phyloP scores from a whole-genome alignment of 2,888 invertebrate species.

The Oligia fasciuncula region DNA sequence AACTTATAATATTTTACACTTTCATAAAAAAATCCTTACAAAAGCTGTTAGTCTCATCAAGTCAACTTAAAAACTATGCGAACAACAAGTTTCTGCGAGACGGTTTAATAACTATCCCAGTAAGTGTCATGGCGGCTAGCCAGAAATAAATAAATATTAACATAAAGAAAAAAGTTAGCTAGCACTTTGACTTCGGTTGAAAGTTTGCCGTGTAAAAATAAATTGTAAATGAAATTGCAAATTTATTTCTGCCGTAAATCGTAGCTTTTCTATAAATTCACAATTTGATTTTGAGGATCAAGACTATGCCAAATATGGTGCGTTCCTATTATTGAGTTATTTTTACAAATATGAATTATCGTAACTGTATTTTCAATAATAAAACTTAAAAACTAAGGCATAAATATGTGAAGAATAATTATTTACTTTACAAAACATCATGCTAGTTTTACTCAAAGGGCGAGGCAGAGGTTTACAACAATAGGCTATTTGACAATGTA shows the following conservation, averaged over 20 bases:
- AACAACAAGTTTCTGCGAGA: conserved; percentile 32
- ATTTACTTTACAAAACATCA: not conserved
- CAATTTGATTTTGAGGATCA: not conserved
- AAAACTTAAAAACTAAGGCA: not conserved
- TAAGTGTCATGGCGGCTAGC: conserved; percentile 46
- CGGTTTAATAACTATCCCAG: conserved; percentile 30
- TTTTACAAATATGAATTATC: no score
- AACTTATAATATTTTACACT: conserved; percentile 3
- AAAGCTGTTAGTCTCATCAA: conserved; percentile 33
- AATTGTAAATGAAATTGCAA: conserved; percentile 21
- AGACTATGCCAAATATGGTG: not conserved
- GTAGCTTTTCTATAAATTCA: not conserved
- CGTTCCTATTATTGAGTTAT: not conserved
- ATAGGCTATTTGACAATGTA: no score
- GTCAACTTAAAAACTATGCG: conserved; percentile 34
- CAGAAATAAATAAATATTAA: conserved; percentile 38
- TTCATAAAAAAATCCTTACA: not conserved
- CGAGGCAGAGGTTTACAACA: not conserved
- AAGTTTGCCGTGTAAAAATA: conserved; percentile 27
- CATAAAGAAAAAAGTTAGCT: conserved; percentile 30
- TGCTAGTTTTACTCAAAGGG: not conserved
- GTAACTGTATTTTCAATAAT: not conserved
- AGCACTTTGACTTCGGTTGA: conserved; percentile 46
- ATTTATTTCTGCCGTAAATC: not conserved
- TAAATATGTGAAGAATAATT: no score